Base-by-base conservation (phyloP, 2,113 vertebrate species). In the Myrmecophaga tridactyla region DNA sequence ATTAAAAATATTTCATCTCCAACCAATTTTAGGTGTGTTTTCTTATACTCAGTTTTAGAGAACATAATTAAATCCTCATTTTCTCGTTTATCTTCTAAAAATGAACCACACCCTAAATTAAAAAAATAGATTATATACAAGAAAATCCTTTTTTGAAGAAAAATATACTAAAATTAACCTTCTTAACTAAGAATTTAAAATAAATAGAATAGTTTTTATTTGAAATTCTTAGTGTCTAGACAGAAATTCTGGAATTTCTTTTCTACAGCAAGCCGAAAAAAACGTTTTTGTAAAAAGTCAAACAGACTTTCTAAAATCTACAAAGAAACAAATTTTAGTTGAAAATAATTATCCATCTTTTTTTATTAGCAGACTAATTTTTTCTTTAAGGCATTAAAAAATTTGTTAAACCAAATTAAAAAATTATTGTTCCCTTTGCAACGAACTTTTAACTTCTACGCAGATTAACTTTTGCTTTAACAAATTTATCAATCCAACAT, bases 281-380 rank as follows among this genome's bases (percentile, higher is more conserved):
- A 75, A 17, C 53, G 21, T 56, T 76, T 76, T 48, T 46, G 7
- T 76, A 18, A 46, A 76, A 31, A 31, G 27, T 23, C 41, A 92
- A 91, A 84, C 12, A 82, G 73, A 93, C 81, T 85, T 86, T 90
- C 58, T 92, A 75, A 83, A 67, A 92, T 25, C 63, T 27, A 95
- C 81, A 97, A 96, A 92, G 6, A 88, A 96, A 97, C 48, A 80
- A 60, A 36, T 86, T 95, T 92, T 87, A 88, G 21, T 72, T 93
- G 76, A 92, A 96, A 96, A 67, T 7, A 90, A 65, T 89, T 84
- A 87, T 46, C 65, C 76, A 48, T 21, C 62, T 69, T 86, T 92
- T 31, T 69, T 81, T 23, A n/a, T 48, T 83, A 85, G 20, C 23
- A 60, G 72, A 78, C 8, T 81, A 87, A 89, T 62, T 93, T 92